Conservation (phyloP, 2,797 vertebrate genomes). For the Falco rusticolus region DNA sequence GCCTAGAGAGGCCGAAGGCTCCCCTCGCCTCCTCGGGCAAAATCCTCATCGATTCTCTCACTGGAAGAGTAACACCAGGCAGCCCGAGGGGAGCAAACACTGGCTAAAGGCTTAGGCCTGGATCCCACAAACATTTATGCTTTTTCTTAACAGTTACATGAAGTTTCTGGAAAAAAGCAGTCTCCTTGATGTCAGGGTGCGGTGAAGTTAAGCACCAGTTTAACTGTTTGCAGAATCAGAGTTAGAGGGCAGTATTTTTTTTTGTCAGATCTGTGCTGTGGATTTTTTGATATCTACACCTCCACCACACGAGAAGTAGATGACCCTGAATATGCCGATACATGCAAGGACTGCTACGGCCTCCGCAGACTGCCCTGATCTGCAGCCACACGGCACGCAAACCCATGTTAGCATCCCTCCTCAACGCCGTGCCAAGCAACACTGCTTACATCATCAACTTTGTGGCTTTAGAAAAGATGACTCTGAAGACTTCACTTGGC, state of each 20-base stretch:
- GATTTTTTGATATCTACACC: neutral
- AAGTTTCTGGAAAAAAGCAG: neutral
- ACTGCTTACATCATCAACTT: neutral
- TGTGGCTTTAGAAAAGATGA: neutral
- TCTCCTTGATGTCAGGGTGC: neutral
- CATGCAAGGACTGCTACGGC: neutral
- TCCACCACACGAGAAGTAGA: neutral
- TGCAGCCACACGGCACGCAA: neutral
- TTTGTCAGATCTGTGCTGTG: constrained; percentile 26
- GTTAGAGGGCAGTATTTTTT: constrained; percentile 28
- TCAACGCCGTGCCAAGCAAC: neutral
- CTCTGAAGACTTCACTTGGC: neutral
- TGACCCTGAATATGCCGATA: neutral
- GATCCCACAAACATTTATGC: neutral
- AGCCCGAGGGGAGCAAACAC: neutral
- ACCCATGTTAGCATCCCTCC: neutral
- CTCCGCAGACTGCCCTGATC: neutral
- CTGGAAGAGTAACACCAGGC: neutral
- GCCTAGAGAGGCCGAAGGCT: neutral
- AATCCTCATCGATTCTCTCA: neutral
- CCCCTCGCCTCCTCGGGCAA: neutral
- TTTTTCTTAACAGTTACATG: neutral
- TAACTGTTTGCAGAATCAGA: neutral
- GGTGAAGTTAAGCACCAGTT: constrained; percentile 33
- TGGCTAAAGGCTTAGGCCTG: neutral